These are phyloP conservation scores for Helicoverpa armigera DNA, from an alignment of 1,140 invertebrate species.

Conservation along the genomic window DNA sequence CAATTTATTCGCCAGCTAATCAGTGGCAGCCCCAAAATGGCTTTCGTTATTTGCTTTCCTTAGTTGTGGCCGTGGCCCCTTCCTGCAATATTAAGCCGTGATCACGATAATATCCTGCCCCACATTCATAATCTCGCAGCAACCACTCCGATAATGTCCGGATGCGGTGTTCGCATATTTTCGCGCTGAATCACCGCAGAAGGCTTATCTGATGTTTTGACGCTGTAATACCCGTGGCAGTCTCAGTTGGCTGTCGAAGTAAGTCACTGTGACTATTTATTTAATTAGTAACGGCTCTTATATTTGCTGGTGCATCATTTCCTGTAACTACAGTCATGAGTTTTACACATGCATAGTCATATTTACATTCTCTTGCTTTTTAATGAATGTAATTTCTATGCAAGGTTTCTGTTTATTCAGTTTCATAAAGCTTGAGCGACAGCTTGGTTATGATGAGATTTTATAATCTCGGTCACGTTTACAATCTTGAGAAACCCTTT, in stretches of 20 bases:
- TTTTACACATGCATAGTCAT: not conserved
- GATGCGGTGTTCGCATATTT: constrained; percentile 34
- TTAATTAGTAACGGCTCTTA: constrained; percentile 20
- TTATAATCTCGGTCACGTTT: not conserved
- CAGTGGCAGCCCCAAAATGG: not conserved
- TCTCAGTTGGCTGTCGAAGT: not conserved
- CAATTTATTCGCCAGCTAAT: constrained; percentile 1
- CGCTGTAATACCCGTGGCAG: not conserved
- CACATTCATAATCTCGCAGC: constrained; percentile 34
- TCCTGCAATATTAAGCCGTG: constrained; percentile 5
- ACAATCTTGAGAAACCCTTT: not conserved
- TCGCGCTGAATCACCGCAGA: constrained; percentile 25
- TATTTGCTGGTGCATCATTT: constrained; percentile 25
- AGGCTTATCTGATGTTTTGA: constrained; percentile 12
- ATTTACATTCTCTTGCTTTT: not conserved
- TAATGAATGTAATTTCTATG: constrained; percentile 2
- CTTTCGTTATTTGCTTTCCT: not conserved
- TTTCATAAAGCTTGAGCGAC: not conserved
- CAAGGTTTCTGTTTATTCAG: not conserved
- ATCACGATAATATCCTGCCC: constrained; percentile 31
- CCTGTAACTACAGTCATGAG: not conserved
- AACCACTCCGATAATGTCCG: constrained; percentile 6
- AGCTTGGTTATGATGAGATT: not conserved
- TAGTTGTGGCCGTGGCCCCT: not conserved
- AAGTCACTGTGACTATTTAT: constrained; percentile 13